Evolutionary conservation across 1,140 invertebrate species (phyloP), one percentile per base, ranked within the genome.

Genomic region (Chlorops oryzae): DNA sequence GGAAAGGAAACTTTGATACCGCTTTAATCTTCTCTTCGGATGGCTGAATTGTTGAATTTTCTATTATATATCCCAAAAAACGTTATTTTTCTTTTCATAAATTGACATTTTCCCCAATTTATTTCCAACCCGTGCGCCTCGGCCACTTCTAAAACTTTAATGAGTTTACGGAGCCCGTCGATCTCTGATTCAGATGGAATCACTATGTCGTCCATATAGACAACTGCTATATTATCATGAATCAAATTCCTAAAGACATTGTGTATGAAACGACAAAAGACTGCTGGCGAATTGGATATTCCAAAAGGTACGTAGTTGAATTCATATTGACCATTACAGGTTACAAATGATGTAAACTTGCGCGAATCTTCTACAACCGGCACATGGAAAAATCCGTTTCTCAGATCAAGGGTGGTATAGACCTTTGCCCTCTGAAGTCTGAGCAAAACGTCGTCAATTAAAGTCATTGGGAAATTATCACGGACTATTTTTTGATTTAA

Each of bases 351-450:
- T 1, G 73, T 72, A 15, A 67, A 55, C 20, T 56, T 63, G 44
- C 65, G 61, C 1, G 62, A 59, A 6, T 61, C 42, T 24, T 66
- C 55, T 2, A 74, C 47, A 3, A 74, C 21, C 0, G 47, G 52
- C 0, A 75, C 59, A 41, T 74, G 73, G 21, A 65, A 60, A 50
- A 67, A 73, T 0, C 63, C 65, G 25, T 51, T 76, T 32, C 59
- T 77, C 34, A 77, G 56, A 63, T 80, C 77, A 2, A 80, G 54
- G 0, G 63, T 61, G 0, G 63, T 59, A 44, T 78, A 79, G 28
- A 52, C 57, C 76, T 63, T 51, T 17, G 52, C 50, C 2, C 41
- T 39, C 45, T 39, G 25, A 48, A 53, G 17, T 58, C 51, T n/a
- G n/a, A n/a, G n/a, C n/a, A n/a, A n/a, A n/a, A n/a, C n/a, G n/a